Evolutionary conservation across 2,113 vertebrate species (phyloP).

Genomic region (Eulemur rufifrons): DNA sequence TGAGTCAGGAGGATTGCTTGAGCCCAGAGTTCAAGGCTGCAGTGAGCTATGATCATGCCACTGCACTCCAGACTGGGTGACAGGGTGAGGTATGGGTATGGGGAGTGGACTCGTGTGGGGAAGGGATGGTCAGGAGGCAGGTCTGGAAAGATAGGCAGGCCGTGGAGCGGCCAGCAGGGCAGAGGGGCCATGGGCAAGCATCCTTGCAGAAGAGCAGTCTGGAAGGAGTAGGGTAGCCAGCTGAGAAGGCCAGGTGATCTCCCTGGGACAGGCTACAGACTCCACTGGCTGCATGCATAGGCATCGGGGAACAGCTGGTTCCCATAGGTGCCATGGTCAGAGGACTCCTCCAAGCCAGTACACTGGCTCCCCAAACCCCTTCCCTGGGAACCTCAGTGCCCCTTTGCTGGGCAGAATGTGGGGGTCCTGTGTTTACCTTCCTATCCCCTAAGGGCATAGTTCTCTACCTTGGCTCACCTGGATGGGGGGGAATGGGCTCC

Average conservation of each 20-base stretch:
- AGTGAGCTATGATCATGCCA: too few relatives aligned
- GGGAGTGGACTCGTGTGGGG: not conserved
- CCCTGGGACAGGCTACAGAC: not conserved
- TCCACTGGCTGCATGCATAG: not conserved
- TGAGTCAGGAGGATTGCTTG: too few relatives aligned
- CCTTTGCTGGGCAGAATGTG: not conserved
- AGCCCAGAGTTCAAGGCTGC: too few relatives aligned
- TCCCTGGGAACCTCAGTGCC: not conserved
- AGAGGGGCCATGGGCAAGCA: not conserved
- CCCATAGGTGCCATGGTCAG: not conserved
- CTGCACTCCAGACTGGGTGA: too few relatives aligned
- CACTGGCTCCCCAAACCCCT: rapidly evolving
- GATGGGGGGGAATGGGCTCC: not conserved
- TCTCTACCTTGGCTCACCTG: not conserved
- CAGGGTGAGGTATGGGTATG: not conserved
- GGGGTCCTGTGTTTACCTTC: not conserved
- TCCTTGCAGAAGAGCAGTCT: not conserved
- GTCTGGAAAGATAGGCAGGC: not conserved
- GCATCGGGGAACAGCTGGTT: not conserved
- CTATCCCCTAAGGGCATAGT: not conserved
- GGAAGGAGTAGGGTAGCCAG: not conserved
- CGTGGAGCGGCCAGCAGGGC: not conserved
- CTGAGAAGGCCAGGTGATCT: not conserved
- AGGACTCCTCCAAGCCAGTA: not conserved
- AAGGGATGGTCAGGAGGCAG: not conserved